These are phyloP conservation scores for Pseudopipra pipra DNA, from an alignment of 2,113 vertebrate species.

Conservation along the genomic window DNA sequence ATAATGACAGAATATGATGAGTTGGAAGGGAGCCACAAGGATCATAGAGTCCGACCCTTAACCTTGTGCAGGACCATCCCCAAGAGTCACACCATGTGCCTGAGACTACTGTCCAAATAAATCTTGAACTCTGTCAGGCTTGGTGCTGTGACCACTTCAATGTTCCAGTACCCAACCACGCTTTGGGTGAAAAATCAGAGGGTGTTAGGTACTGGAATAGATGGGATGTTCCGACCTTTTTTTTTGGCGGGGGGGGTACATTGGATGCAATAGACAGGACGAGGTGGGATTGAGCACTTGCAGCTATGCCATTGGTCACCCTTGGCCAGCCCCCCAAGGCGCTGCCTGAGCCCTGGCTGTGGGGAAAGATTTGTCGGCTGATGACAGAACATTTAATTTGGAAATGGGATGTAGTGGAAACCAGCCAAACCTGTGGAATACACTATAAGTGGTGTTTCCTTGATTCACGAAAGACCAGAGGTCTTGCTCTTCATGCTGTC, in stretches of 20 bases:
- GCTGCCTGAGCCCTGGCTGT: not conserved
- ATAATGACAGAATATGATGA: not conserved
- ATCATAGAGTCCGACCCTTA: not conserved
- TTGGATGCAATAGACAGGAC: not conserved
- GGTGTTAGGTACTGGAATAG: not conserved
- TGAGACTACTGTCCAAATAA: not conserved
- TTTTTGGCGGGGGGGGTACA: not conserved
- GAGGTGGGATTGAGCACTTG: not conserved
- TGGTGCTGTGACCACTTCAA: not conserved
- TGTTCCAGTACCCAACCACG: not conserved
- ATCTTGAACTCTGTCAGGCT: not conserved
- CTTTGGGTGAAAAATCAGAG: not conserved
- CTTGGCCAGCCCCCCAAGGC: not conserved
- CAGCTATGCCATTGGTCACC: not conserved
- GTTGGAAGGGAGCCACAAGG: not conserved
- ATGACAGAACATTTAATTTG: not conserved
- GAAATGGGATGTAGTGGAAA: not conserved
- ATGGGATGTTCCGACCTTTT: not conserved
- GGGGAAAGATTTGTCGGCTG: not conserved
- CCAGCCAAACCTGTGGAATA: not conserved
- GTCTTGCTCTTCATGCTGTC: no score
- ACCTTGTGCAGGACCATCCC: not conserved
- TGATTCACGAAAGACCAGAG: not conserved
- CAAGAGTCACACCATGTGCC: not conserved
- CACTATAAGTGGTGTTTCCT: no score